Base-by-base conservation (phyloP, 2,888 invertebrate genomes). In the Drosophila pseudotakahashii region DNA sequence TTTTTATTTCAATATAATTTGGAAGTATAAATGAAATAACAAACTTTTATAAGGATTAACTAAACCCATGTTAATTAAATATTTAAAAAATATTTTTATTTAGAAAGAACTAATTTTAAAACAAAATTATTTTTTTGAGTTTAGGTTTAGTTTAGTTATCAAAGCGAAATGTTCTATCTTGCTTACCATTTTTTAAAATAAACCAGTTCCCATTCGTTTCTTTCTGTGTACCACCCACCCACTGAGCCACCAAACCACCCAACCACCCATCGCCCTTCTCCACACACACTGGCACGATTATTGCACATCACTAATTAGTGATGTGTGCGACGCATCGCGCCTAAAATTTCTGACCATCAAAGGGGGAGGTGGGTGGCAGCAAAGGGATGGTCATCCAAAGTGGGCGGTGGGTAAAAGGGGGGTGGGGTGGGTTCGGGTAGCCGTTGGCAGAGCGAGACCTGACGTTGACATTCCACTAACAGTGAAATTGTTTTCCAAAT, bases 281-380 rank as follows among this genome's bases (percentile, higher is more conserved):
- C 54, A 14, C 67, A 11, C 48, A 11, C 64, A 66, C 70, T 32
- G 72, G 57, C 79, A 77, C 84, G 87, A 82, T 87, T 87, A 82
- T 86, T 83, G 87, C 82, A 86, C 82, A 87, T 84, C 82, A 83
- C 82, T 83, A 83, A 83, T 83, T 83, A 83, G 82, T 81, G 84
- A 78, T 80, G 84, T 64, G 69, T 62, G 74, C 74, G 45, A 34
- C 62, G 71, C 73, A 75, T 69, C 57, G 64, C 86, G 78, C 86
- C 73, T 74, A 72, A 80, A 80, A 86, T 83, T 79, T 48, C 75
- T 66, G 71, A 66, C 66, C 64, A 66, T 52, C 52, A 45, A 63
- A 32, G 64, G 48, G 48, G 61, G 16, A 1, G 5, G 13, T 47
- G 3, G 14, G 7, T 2, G 36, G 37, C 13, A 3, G n/a, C n/a